These are phyloP conservation scores for Cephalopachus bancanus DNA, from an alignment of 2,797 vertebrate genomes.

Conservation along the genomic window DNA sequence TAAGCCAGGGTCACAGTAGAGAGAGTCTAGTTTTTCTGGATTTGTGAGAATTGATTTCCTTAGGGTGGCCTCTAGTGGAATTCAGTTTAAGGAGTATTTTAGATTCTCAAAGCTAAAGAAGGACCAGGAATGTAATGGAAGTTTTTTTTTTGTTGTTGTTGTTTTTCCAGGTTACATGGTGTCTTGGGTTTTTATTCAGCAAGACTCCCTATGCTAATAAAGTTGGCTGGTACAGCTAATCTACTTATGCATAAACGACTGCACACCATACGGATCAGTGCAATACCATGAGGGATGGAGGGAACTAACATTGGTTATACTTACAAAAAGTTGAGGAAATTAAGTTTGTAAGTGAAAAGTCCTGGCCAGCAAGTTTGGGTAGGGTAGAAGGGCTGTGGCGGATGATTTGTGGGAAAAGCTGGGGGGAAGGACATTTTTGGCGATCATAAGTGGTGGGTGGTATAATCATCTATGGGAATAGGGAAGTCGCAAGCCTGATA, in stretches of 20 bases:
- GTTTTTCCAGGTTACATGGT: neutral
- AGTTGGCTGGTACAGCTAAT: neutral
- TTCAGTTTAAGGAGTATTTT: neutral
- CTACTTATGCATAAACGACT: neutral
- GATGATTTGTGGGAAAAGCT: neutral
- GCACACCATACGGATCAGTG: neutral
- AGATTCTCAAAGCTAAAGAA: neutral
- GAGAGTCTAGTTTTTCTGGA: neutral
- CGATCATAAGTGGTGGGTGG: neutral
- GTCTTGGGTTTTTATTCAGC: slow-evolving; percentile 3
- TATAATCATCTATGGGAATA: neutral
- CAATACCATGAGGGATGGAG: neutral
- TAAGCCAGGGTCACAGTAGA: neutral
- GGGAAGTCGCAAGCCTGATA: neutral
- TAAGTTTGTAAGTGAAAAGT: neutral
- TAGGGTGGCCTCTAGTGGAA: slow-evolving; percentile 3
- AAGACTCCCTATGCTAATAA: neutral
- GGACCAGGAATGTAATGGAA: neutral
- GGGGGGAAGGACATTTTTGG: neutral
- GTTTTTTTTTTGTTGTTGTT: neutral
- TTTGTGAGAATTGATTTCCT: neutral
- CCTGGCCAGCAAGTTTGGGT: neutral
- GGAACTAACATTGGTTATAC: neutral
- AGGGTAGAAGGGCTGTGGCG: neutral
- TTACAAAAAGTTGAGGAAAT: neutral